Conservation (phyloP, 2,888 invertebrate genomes). For the Chaetogeoica ovagalla region DNA sequence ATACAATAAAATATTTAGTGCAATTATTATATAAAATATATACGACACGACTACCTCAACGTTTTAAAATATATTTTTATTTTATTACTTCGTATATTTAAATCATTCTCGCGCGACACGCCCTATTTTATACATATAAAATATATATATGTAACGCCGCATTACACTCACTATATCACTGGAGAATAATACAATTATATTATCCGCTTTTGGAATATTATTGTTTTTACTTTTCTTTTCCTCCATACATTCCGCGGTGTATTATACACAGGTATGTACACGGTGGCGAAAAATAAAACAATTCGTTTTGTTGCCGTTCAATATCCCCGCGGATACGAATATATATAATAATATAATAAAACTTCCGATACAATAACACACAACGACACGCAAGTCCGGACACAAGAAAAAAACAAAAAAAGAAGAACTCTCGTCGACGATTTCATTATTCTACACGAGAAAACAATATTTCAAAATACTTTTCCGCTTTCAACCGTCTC, state of each 20-base stretch:
- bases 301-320: not conserved
- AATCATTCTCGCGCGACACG: not conserved
- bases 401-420: no score
- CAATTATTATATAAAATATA: no score
- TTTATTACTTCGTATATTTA: not conserved
- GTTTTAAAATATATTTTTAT: not conserved
- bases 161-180: not conserved
- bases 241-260: no score
- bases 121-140: not conserved
- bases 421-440: no score
- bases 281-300: not conserved
- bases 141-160: no score
- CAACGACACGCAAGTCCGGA: not conserved
- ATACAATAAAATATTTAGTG: no score
- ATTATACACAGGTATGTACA: no score
- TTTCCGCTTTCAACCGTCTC: no score
- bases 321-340: not conserved
- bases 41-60: not conserved
- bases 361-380: not conserved
- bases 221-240: conserved; percentile 7
- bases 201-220: not conserved
- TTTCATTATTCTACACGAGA: no score
- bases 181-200: not conserved
- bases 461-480: no score
- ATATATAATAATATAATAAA: no score